phyloP scores from a whole-genome alignment of 2,113 vertebrate genomes.

The Atlantisia rogersi region DNA sequence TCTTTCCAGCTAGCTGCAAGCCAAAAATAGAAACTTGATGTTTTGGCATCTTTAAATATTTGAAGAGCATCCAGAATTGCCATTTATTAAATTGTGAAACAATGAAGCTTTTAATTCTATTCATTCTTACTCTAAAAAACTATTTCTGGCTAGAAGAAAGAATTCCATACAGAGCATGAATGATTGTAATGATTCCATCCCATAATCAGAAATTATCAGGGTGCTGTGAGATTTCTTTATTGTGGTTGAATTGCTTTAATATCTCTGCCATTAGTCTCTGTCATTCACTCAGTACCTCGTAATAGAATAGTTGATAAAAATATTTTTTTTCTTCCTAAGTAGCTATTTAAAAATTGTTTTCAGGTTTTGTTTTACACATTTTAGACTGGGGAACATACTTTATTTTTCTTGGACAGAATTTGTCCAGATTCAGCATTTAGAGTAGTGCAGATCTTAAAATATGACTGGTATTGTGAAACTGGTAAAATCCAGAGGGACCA shows the following conservation, averaged over 20 bases:
- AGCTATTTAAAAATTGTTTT: slow-evolving; percentile 11
- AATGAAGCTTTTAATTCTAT: slow-evolving; percentile 31
- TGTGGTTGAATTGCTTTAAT: slow-evolving; percentile 19
- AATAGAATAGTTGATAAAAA: not conserved
- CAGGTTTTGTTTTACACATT: slow-evolving; percentile 10
- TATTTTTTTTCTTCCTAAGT: not conserved
- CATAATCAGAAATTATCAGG: not conserved
- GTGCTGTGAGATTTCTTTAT: not conserved
- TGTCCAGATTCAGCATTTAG: slow-evolving; percentile 1
- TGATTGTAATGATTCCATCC: not conserved
- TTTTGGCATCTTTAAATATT: not conserved
- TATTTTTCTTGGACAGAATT: slow-evolving; percentile 40
- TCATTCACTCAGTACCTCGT: slow-evolving; percentile 4
- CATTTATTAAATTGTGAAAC: slow-evolving; percentile 16
- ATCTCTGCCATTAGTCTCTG: slow-evolving; percentile 34
- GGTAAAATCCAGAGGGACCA: not conserved
- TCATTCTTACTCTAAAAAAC: not conserved
- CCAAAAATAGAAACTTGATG: not conserved
- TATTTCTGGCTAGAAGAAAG: slow-evolving; percentile 1
- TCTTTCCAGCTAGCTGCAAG: not conserved
- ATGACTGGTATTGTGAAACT: not conserved
- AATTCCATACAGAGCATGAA: not conserved
- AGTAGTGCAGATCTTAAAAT: not conserved
- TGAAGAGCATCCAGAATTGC: slow-evolving; percentile 32
- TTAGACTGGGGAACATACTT: not conserved